Base-by-base conservation (phyloP, 2,888 invertebrate species). In the Conchocele bisecta region DNA sequence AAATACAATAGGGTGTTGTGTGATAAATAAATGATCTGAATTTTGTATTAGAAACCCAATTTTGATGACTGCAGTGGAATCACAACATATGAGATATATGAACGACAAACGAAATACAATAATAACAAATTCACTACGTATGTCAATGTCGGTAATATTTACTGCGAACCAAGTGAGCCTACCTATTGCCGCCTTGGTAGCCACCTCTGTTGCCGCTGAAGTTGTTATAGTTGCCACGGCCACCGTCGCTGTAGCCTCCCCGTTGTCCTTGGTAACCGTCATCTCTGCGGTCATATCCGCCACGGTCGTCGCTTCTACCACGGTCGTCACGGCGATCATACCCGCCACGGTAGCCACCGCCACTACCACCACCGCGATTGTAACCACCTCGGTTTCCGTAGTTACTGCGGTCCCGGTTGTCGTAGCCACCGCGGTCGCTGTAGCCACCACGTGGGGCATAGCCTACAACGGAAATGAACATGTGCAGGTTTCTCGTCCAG, bases 391-490 rank as follows among this genome's bases (percentile, higher is more conserved):
- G 50, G 48, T 42, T 63, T 15, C 56, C 61, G 41, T 71, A 70
- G 3, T 79, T 76, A 24, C 81, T 76, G 9, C 76, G 85, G 54
- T 87, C 86, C 7, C 76, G 85, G 54, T 87, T 86, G 63, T 86
- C 84, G 51, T 90, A 89, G 65, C 90, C 88, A 85, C 82, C 92
- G 71, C 91, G 90, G 67, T 92, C 90, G 63, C 90, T 91, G 66
- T 91, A 91, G 50, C 92, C 87, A 37, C 90, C 89, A 92, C 92
- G 33, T 46, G 33, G 28, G 24, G 35, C 24, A 33, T 13, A 58
- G 15, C n/a, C n/a, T n/a, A n/a, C n/a, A n/a, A n/a, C n/a, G n/a
- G n/a, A n/a, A n/a, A n/a, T n/a, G n/a, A n/a, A n/a, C n/a, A n/a
- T n/a, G n/a, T n/a, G n/a, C n/a, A n/a, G n/a, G n/a, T n/a, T n/a